Evolutionary conservation across 2,113 vertebrate genomes (phyloP).

Genomic region (Gymnogyps californianus): DNA sequence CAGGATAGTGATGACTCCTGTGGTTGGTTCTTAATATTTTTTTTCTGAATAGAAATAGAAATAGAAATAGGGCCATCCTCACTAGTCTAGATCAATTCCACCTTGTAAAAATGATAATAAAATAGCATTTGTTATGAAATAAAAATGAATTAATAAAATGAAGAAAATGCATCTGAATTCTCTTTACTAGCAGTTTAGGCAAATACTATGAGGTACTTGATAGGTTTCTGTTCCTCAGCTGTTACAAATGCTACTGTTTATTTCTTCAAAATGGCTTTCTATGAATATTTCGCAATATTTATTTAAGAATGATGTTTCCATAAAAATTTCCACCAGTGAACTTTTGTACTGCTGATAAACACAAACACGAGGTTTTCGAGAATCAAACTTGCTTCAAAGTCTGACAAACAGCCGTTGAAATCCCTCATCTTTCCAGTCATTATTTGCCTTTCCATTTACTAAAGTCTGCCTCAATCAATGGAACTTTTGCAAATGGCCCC

Average conservation of each 20-base stretch:
- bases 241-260: not conserved
- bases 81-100: not conserved
- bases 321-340: not conserved
- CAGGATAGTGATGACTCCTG: not conserved
- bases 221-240: not conserved
- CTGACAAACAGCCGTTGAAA: not conserved
- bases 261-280: not conserved
- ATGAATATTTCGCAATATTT: not conserved
- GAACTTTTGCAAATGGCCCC: not conserved
- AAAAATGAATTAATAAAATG: not conserved
- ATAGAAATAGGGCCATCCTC: not conserved
- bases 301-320: not conserved
- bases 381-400: not conserved
- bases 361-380: not conserved
- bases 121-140: not conserved
- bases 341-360: not conserved
- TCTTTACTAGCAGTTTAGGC: not conserved
- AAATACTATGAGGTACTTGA: not conserved
- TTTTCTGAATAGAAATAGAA: not conserved
- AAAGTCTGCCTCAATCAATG: not conserved
- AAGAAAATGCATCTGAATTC: not conserved
- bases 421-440: not conserved
- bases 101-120: not conserved
- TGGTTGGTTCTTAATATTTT: not conserved
- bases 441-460: not conserved